Base-by-base conservation (phyloP, 2,888 invertebrate species). In the Torymus aiolomorphi region DNA sequence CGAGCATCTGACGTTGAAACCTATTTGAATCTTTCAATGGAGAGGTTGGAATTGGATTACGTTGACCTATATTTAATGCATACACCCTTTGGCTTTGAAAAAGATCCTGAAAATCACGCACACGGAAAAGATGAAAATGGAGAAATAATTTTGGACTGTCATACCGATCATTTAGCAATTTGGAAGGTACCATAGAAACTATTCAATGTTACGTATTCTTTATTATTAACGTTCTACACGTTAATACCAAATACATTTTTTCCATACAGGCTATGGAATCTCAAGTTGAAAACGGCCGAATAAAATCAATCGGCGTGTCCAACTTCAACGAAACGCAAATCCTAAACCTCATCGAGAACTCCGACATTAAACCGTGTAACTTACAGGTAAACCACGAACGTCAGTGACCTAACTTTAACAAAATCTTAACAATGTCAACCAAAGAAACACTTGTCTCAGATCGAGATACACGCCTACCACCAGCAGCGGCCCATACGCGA, bases 51-150 rank as follows among this genome's bases (percentile, higher is more conserved):
- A 82, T 88, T 95, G 82, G 92, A 92, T 81, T 96, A 96, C 87
- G 91, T 96, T 3, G 96, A 96, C 86, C 92, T 96, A 83, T 96
- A 96, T 87, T 91, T 96, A 49, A 92, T 96, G 78, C 96, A 96
- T 86, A 94, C 94, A 89, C 96, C 96, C 0, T 93, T 95, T 85
- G 94, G 93, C 85, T 93, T 95, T 84, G 87, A 90, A 71, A 92
- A 92, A 84, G 92, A 94, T 84, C 91, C 92, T 54, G 88, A 91
- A 8, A 92, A 91, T 5, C 90, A 92, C 42, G 31, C 31, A 31
- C 31, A 31, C 4, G 31, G 31, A 31, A 31, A 3, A 31, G 92
- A 93, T 74, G 92, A 92, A 65, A 92, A 93, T 86, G 95, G 94
- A 11, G 91, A 92, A 61, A 92, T 93, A 83, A 89, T 91, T 74